phyloP scores from a whole-genome alignment of 92 coral and sea anemone species.

The Parazoanthus swiftii region DNA sequence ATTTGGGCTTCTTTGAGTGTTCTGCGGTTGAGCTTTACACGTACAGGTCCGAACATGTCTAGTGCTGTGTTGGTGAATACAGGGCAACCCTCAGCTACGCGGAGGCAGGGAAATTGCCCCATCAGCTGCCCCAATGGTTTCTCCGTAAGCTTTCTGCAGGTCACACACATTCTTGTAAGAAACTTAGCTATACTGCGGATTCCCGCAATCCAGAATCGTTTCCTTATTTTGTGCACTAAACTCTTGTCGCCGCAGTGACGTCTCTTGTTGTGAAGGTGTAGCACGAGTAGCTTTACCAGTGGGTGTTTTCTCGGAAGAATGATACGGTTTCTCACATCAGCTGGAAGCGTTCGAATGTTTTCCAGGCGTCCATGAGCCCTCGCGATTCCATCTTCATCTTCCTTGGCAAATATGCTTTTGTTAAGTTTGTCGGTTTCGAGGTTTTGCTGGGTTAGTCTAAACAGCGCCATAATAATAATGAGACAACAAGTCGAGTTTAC shows the following conservation, averaged over 20 bases:
- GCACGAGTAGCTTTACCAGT: slow-evolving; percentile 43
- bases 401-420: slow-evolving; percentile 45
- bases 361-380: slow-evolving; percentile 41
- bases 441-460: slow-evolving; percentile 52
- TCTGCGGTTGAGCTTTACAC: slow-evolving; percentile 52
- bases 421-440: slow-evolving; percentile 46
- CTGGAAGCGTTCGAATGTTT: no score
- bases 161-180: slow-evolving; percentile 55
- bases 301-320: slow-evolving; percentile 57
- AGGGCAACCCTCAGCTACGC: slow-evolving; percentile 59
- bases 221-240: slow-evolving; percentile 51
- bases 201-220: slow-evolving; percentile 57
- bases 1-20: slow-evolving; percentile 70
- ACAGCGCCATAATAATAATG: no score
- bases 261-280: slow-evolving; percentile 49
- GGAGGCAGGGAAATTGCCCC: slow-evolving; percentile 63
- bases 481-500: no score
- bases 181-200: slow-evolving; percentile 48
- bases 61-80: slow-evolving; percentile 47
- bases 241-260: slow-evolving; percentile 45
- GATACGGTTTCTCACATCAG: slow-evolving; percentile 51
- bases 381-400: slow-evolving; percentile 58
- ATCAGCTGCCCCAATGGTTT: slow-evolving; percentile 62
- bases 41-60: slow-evolving; percentile 61
- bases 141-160: slow-evolving; percentile 52